phyloP scores from a whole-genome alignment of 2,797 vertebrate genomes.

The Clamator glandarius region DNA sequence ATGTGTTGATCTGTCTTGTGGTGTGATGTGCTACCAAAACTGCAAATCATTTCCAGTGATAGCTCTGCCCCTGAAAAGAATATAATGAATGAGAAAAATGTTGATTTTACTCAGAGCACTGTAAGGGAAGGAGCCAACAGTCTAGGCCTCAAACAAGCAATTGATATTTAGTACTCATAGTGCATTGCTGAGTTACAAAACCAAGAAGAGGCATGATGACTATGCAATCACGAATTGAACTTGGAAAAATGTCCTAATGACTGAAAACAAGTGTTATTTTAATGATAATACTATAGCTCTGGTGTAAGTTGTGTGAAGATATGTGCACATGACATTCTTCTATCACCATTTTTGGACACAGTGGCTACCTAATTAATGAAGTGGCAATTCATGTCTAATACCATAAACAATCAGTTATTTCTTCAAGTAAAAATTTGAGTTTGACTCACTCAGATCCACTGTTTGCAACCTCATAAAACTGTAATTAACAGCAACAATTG shows the following conservation, averaged over 20 bases:
- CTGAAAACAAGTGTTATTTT: slow-evolving; percentile 50
- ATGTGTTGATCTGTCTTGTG: slow-evolving; percentile 9
- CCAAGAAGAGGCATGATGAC: slow-evolving; percentile 59
- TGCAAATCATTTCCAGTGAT: slow-evolving; percentile 28
- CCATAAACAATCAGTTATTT: slow-evolving; percentile 61
- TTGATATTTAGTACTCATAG: slow-evolving; percentile 44
- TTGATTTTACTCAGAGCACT: slow-evolving; percentile 59
- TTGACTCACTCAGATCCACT: slow-evolving; percentile 56
- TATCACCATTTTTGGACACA: slow-evolving; percentile 59
- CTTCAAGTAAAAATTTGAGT: slow-evolving; percentile 61
- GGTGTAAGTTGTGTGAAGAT: slow-evolving; percentile 38
- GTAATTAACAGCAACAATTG: slow-evolving; percentile 32
- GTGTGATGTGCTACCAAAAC: slow-evolving; percentile 39
- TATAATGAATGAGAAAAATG: slow-evolving; percentile 49
- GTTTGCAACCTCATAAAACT: slow-evolving; percentile 51
- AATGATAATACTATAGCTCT: slow-evolving; percentile 39
- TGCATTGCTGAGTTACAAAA: slow-evolving; percentile 58
- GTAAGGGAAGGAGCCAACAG: slow-evolving; percentile 53
- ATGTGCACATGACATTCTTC: slow-evolving; percentile 34
- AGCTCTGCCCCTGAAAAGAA: slow-evolving; percentile 21
- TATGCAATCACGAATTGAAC: slow-evolving; percentile 40
- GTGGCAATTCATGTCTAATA: slow-evolving; percentile 59
- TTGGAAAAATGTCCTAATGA: slow-evolving; percentile 66
- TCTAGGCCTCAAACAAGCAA: background rate
- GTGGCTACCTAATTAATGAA: slow-evolving; percentile 71